Evolutionary conservation across 2,113 vertebrate genomes (phyloP).

Genomic region (Phocoena phocoena): DNA sequence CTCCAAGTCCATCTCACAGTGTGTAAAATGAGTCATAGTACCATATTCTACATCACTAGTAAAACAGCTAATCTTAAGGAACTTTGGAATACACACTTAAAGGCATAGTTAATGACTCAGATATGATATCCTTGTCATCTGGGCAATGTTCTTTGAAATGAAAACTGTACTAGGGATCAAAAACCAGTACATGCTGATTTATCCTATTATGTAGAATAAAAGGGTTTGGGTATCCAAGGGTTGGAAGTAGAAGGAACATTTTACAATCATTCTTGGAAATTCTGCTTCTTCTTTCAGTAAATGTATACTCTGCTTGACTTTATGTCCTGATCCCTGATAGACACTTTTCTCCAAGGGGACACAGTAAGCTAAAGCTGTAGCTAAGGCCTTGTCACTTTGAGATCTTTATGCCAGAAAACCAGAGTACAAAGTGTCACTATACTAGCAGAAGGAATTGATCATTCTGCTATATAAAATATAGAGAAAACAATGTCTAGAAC

Average conservation of each 20-base stretch:
- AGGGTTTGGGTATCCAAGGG: background rate
- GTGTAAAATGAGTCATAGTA: background rate
- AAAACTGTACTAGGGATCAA: background rate
- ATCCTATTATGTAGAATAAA: background rate
- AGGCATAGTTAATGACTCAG: background rate
- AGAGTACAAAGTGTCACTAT: background rate
- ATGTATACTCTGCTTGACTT: background rate
- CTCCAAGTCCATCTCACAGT: background rate
- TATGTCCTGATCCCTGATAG: background rate
- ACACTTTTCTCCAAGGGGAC: background rate
- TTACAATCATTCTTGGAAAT: background rate
- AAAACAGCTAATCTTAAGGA: background rate
- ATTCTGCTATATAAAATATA: background rate
- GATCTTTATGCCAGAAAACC: background rate
- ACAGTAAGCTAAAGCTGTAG: background rate
- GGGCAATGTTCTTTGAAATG: background rate
- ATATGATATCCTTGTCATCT: background rate
- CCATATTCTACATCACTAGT: background rate
- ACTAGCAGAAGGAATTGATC: background rate
- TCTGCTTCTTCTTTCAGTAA: background rate
- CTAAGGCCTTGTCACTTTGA: background rate
- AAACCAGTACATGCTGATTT: background rate
- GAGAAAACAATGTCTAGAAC: background rate
- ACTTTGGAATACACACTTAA: background rate
- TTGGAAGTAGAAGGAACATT: background rate